Evolutionary conservation across 2,113 vertebrate species (phyloP).

Genomic region (Bubo scandiacus): DNA sequence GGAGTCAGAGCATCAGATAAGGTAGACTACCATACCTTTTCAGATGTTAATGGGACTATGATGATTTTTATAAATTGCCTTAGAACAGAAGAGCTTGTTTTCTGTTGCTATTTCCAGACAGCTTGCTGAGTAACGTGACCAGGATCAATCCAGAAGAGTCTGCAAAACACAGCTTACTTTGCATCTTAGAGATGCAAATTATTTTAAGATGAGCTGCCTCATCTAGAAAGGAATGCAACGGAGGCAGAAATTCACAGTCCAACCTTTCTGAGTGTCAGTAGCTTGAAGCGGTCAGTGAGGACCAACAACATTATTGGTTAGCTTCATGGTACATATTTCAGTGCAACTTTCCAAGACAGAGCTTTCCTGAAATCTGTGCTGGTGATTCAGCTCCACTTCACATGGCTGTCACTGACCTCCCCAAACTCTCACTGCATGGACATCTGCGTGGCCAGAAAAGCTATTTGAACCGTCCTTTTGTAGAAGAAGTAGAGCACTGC

Average conservation of each 20-base stretch:
- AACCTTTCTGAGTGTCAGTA: not conserved
- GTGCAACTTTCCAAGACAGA: not conserved
- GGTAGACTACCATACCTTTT: not conserved
- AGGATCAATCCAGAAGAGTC: not conserved
- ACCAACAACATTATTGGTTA: not conserved
- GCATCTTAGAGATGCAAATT: not conserved
- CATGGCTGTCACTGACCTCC: fast-evolving
- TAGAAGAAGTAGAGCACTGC: not conserved
- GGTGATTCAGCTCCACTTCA: not conserved
- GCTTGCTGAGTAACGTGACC: not conserved
- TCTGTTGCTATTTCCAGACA: not conserved
- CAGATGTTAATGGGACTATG: not conserved
- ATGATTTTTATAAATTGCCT: not conserved
- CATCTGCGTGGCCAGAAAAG: not conserved
- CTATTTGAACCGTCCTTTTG: too few species aligned
- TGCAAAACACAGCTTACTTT: not conserved
- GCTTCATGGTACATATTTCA: fast-evolving
- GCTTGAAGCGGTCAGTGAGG: not conserved
- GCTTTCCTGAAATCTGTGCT: not conserved
- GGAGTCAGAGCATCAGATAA: not conserved
- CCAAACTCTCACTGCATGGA: not conserved
- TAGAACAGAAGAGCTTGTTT: not conserved
- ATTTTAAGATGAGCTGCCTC: not conserved
- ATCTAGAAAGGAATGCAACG: not conserved
- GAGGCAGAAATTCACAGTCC: not conserved